Evolutionary conservation across 2,113 vertebrate species (phyloP).

Genomic region (Choloepus hoffmanni): DNA sequence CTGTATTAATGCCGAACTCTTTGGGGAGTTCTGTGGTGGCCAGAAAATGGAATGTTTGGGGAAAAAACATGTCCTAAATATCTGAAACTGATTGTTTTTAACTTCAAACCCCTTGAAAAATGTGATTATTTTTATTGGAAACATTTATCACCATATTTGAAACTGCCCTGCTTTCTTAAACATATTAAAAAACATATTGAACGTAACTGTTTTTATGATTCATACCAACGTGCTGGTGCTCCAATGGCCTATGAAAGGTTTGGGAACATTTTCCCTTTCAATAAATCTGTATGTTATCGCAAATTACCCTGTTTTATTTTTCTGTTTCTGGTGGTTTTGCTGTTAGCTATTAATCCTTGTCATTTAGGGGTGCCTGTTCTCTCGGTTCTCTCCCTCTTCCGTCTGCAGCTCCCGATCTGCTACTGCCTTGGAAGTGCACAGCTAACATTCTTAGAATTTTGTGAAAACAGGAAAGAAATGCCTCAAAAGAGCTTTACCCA

Average conservation of each 20-base stretch:
- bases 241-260: constrained; percentile 56
- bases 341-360: constrained; percentile 46
- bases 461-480: constrained; percentile 67
- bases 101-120: constrained; percentile 38
- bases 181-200: constrained; percentile 47
- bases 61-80: constrained; percentile 62
- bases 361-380: not conserved
- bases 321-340: constrained; percentile 49
- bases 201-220: constrained; percentile 65
- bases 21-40: constrained; percentile 35
- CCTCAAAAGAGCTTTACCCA: constrained; percentile 42
- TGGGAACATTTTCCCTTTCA: constrained; percentile 49
- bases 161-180: constrained; percentile 49
- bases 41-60: constrained; percentile 3
- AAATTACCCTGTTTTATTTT: constrained; percentile 61
- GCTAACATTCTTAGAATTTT: constrained; percentile 76
- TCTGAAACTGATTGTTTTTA: constrained; percentile 45
- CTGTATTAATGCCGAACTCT: not conserved
- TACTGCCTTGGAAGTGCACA: constrained; percentile 65
- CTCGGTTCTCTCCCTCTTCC: not conserved
- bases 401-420: constrained; percentile 52
- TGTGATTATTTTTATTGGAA: constrained; percentile 52
- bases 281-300: constrained; percentile 50
- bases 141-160: constrained; percentile 52
- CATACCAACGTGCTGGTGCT: constrained; percentile 34